Conservation (phyloP, 1,140 invertebrate species). For the Camponotus vicinus region DNA sequence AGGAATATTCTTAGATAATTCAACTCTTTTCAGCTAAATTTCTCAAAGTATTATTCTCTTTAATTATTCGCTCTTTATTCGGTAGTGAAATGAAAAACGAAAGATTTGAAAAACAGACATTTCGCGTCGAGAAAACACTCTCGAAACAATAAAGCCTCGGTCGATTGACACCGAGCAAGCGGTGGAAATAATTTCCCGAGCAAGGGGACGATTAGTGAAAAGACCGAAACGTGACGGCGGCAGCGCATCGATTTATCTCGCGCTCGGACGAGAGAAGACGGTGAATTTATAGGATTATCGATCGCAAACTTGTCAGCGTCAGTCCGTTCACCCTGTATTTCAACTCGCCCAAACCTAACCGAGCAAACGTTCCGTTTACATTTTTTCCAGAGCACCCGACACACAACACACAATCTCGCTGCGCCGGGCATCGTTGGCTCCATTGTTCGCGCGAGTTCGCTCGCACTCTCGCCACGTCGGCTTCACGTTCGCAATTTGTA, state of each 20-base stretch:
- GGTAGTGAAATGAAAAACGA: neutral
- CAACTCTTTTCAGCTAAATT: neutral
- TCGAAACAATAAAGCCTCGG: neutral
- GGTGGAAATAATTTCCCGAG: slow-evolving; percentile 19
- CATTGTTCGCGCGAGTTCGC: slow-evolving; percentile 52
- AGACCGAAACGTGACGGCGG: slow-evolving; percentile 16
- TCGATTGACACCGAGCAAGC: neutral
- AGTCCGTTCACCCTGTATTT: slow-evolving; percentile 46
- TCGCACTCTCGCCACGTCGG: neutral
- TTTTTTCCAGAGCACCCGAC: slow-evolving; percentile 39
- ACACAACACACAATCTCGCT: slow-evolving; percentile 7
- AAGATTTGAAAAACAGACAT: neutral
- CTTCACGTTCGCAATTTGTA: slow-evolving; percentile 51
- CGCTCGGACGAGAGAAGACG: slow-evolving; percentile 23
- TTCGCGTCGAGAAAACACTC: neutral
- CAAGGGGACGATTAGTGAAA: slow-evolving; percentile 36
- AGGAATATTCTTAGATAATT: neutral
- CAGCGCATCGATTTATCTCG: slow-evolving; percentile 48
- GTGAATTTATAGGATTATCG: slow-evolving; percentile 59
- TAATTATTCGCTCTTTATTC: neutral
- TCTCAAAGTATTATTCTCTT: too few relatives aligned
- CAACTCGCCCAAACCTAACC: slow-evolving; percentile 26
- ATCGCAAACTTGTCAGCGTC: slow-evolving; percentile 57
- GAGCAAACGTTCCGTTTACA: slow-evolving; percentile 31
- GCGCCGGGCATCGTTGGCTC: slow-evolving; percentile 30